Percentiles rank a stretch among this genome's conserved stretches.
These are phyloP conservation scores for Aphaenogaster floridana DNA, from an alignment of 1,140 invertebrate genomes.

Conservation along the genomic window DNA sequence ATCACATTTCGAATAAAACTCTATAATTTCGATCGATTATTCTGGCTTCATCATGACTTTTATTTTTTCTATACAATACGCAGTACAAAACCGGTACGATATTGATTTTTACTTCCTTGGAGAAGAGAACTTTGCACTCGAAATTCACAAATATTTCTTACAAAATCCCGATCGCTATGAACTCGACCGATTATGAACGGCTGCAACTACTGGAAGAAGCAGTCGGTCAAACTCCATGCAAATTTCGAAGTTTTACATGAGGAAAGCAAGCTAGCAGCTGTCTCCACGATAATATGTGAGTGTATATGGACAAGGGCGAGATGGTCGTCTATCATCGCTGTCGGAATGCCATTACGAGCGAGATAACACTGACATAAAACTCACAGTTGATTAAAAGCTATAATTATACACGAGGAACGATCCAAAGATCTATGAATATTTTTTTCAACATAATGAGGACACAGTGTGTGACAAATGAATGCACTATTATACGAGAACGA, in stretches of 20 bases:
- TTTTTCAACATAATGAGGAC: constrained; percentile 1
- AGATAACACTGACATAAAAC: constrained; percentile 20
- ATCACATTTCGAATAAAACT: not conserved
- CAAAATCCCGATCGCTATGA: not conserved
- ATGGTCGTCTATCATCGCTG: constrained; percentile 51
- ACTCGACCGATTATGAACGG: not conserved
- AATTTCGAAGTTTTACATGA: constrained; percentile 44
- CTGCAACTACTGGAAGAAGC: not conserved
- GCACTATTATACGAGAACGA: constrained; percentile 12
- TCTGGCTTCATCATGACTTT: constrained; percentile 8
- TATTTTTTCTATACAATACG: not conserved
- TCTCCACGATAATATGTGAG: constrained; percentile 32
- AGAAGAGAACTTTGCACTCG: not conserved
- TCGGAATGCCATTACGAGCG: constrained; percentile 48
- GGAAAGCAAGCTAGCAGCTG: constrained; percentile 2
- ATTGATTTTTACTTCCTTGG: not conserved
- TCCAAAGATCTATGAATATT: constrained; percentile 13
- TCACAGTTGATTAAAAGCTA: constrained; percentile 28
- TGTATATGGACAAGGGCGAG: constrained; percentile 35
- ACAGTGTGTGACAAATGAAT: constrained; percentile 6
- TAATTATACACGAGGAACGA: not conserved
- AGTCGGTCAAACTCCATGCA: constrained; percentile 36
- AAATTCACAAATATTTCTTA: constrained; percentile 8
- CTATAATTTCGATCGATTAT: constrained; percentile 31
- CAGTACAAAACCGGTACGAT: not conserved